A percentile compares a stretch with the other conserved stretches of the same genome.
Evolutionary conservation across 2,797 vertebrate species (phyloP).

Genomic region (Triplophysa bombifrons): DNA sequence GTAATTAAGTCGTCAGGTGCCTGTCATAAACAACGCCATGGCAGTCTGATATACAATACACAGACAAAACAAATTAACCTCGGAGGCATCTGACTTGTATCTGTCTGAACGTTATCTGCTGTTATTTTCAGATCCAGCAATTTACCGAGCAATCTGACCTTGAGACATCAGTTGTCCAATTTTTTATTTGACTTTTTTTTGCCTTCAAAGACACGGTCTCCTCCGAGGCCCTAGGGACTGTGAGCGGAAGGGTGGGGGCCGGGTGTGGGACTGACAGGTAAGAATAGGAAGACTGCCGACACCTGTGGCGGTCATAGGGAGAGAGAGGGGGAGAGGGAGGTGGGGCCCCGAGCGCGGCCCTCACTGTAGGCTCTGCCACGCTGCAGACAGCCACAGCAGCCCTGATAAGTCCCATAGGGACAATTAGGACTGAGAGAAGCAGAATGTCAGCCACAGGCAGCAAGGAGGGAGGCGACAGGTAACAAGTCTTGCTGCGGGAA

Average conservation of each 20-base stretch:
- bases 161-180: slow-evolving; percentile 51
- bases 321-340: slow-evolving; percentile 12
- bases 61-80: slow-evolving; percentile 53
- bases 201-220: slow-evolving; percentile 58
- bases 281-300: slow-evolving; percentile 41
- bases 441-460: slow-evolving; percentile 71
- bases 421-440: slow-evolving; percentile 79
- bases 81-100: slow-evolving; percentile 23
- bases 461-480: slow-evolving; percentile 56
- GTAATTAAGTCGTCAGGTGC: slow-evolving; percentile 29
- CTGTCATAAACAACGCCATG: slow-evolving; percentile 23
- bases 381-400: slow-evolving; percentile 70
- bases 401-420: slow-evolving; percentile 74
- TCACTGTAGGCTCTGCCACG: slow-evolving; percentile 58
- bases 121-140: slow-evolving; percentile 52
- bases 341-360: slow-evolving; percentile 41
- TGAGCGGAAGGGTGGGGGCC: background rate
- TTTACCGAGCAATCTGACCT: slow-evolving; percentile 59
- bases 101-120: slow-evolving; percentile 30
- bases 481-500: slow-evolving; percentile 58
- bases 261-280: slow-evolving; percentile 20
- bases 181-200: slow-evolving; percentile 55
- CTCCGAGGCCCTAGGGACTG: slow-evolving; percentile 35
- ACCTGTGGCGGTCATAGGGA: slow-evolving; percentile 54
- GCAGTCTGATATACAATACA: slow-evolving; percentile 25